These are phyloP conservation scores for Protonemura montana DNA, from an alignment of 2,888 invertebrate genomes.

Conservation along the genomic window DNA sequence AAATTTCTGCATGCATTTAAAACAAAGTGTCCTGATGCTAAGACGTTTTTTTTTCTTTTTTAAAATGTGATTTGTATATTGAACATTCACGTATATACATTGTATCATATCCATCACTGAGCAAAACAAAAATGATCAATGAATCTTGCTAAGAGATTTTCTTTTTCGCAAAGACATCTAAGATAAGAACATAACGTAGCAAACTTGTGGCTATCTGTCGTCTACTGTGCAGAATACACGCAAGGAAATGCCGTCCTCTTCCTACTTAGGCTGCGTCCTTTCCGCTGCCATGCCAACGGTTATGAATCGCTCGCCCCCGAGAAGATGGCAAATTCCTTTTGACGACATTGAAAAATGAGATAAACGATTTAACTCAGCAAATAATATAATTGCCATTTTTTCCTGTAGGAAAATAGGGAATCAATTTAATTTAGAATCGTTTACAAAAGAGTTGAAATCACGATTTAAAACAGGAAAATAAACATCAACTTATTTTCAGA, in stretches of 20 bases:
- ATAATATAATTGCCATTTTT: no score
- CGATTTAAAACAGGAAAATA: no score
- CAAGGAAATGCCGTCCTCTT: not conserved
- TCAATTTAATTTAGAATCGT: no score
- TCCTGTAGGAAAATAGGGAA: no score
- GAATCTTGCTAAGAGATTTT: not conserved
- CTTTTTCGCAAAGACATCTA: not conserved
- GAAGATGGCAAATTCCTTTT: not conserved
- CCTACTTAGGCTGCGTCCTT: not conserved
- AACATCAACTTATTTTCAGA: no score
- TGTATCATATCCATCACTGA: not conserved
- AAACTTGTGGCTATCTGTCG: not conserved
- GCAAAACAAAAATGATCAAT: not conserved
- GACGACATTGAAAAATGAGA: not conserved
- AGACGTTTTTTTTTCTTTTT: no score
- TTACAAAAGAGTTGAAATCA: no score
- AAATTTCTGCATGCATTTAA: not conserved
- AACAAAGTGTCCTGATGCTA: not conserved
- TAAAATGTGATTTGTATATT: not conserved
- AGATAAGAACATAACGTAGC: not conserved
- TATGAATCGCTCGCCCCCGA: not conserved
- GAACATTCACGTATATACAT: not conserved
- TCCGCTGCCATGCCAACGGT: not conserved
- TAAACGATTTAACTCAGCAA: not conserved
- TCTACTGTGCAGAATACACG: not conserved